These are phyloP conservation scores for Polypedilum vanderplanki DNA, from an alignment of 1,140 invertebrate genomes.

Conservation along the genomic window DNA sequence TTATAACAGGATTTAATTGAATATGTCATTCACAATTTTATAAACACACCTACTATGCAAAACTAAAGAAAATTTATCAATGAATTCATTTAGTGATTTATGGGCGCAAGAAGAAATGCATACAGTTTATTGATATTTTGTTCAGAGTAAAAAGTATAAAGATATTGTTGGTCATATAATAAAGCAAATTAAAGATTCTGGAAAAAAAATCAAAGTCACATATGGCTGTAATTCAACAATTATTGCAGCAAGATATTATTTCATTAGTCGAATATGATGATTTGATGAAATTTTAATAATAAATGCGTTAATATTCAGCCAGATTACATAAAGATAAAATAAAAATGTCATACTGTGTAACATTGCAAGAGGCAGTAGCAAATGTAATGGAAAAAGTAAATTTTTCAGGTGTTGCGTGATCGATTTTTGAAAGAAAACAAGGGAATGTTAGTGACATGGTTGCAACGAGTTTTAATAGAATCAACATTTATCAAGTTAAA, in stretches of 20 bases:
- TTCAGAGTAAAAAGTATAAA: constrained; percentile 49
- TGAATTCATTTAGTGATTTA: constrained; percentile 37
- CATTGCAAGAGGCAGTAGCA: background rate
- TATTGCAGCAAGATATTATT: constrained; percentile 52
- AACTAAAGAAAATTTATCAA: constrained; percentile 9
- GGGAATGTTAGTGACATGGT: constrained; percentile 54
- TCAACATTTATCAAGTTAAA: constrained; percentile 57
- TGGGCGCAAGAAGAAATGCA: constrained; percentile 59
- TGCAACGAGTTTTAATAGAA: constrained; percentile 61
- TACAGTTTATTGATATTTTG: constrained; percentile 57
- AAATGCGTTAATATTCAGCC: constrained; percentile 32
- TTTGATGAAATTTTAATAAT: constrained; percentile 45
- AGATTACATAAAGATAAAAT: constrained; percentile 39
- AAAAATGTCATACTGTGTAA: background rate
- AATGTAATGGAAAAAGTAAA: constrained; percentile 33
- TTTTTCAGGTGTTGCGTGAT: constrained; percentile 45
- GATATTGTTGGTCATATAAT: constrained; percentile 56
- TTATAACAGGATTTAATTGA: too few species aligned
- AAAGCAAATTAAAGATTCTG: constrained; percentile 53
- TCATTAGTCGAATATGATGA: constrained; percentile 50
- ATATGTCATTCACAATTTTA: too few species aligned
- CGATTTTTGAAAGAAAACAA: constrained; percentile 52
- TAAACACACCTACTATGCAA: too few species aligned
- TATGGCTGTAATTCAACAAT: constrained; percentile 52
- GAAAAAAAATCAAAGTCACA: constrained; percentile 51